phyloP scores from a whole-genome alignment of 2,797 vertebrate genomes.

The Yasuhikotakia modesta region DNA sequence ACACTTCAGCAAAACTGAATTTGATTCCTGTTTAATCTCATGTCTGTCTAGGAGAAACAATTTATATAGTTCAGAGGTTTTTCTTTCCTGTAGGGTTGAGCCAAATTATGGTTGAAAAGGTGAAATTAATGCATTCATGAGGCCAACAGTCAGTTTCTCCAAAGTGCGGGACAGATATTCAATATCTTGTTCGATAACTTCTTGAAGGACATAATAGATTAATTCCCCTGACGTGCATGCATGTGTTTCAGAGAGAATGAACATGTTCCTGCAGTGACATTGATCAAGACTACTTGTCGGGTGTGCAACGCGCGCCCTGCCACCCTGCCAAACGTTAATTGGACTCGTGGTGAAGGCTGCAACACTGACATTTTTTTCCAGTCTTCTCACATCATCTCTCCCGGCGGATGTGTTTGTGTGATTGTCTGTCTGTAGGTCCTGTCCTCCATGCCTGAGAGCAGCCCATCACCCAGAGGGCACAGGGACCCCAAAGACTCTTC shows the following conservation, averaged over 20 bases:
- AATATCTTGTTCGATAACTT: slow-evolving; percentile 53
- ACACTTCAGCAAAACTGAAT: not conserved
- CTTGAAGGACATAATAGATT: slow-evolving; percentile 57
- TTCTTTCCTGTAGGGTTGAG: slow-evolving; percentile 8
- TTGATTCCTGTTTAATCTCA: not conserved
- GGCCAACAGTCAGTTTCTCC: slow-evolving; percentile 63
- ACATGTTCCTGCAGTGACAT: slow-evolving; percentile 58
- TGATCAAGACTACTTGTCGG: slow-evolving; percentile 59
- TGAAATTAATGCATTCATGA: slow-evolving; percentile 71
- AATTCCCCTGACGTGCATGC: slow-evolving; percentile 37
- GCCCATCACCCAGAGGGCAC: slow-evolving; percentile 78
- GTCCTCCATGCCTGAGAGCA: slow-evolving; percentile 91
- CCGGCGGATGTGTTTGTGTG: slow-evolving; percentile 37
- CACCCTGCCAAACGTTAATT: slow-evolving; percentile 71
- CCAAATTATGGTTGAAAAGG: slow-evolving; percentile 61
- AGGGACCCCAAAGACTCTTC: slow-evolving; percentile 81
- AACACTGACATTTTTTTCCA: slow-evolving; percentile 58
- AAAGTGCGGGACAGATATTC: slow-evolving; percentile 62
- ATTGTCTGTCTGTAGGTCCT: slow-evolving; percentile 77
- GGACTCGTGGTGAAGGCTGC: slow-evolving; percentile 63
- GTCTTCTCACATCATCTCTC: slow-evolving; percentile 49
- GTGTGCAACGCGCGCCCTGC: slow-evolving; percentile 44
- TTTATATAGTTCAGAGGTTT: not conserved
- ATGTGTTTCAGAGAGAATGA: slow-evolving; percentile 59
- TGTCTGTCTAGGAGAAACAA: not conserved